These are phyloP conservation scores for Protomyctophum bolini DNA, from an alignment of 2,113 vertebrate genomes.

Conservation along the genomic window DNA sequence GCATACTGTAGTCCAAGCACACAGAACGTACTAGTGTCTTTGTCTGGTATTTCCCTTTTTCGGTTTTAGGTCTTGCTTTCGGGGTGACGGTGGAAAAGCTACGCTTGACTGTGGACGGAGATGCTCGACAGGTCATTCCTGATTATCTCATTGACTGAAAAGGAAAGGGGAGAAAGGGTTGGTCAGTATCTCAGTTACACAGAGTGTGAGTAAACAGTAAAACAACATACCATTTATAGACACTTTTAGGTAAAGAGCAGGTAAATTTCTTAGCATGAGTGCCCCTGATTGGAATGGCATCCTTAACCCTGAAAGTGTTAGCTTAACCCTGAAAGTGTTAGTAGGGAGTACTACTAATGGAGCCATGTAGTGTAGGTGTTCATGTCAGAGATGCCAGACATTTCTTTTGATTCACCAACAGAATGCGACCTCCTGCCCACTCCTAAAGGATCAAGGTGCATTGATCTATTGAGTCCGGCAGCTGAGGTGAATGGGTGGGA, in stretches of 20 bases:
- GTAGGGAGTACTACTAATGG: slow-evolving; percentile 14
- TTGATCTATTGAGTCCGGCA: too few species aligned
- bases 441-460: slow-evolving; percentile 54
- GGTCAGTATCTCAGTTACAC: background rate
- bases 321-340: background rate
- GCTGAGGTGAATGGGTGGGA: too few species aligned
- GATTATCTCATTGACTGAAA: slow-evolving; percentile 97
- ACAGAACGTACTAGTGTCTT: slow-evolving; percentile 18
- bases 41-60: slow-evolving; percentile 35
- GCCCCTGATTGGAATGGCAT: background rate
- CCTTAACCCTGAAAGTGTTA: background rate
- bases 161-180: slow-evolving; percentile 29
- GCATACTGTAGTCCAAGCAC: slow-evolving; percentile 55
- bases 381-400: slow-evolving; percentile 31
- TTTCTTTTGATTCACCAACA: slow-evolving; percentile 46
- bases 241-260: background rate
- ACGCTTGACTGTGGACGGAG: slow-evolving; percentile 81
- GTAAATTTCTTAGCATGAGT: background rate
- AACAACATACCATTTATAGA: background rate
- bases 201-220: too few species aligned
- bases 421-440: slow-evolving; percentile 55
- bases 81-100: slow-evolving; percentile 37
- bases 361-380: slow-evolving; percentile 22
- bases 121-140: slow-evolving; percentile 94
- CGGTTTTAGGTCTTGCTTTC: slow-evolving; percentile 3